Conservation (phyloP, 2,888 invertebrate species). For the Pedicia rivosa region DNA sequence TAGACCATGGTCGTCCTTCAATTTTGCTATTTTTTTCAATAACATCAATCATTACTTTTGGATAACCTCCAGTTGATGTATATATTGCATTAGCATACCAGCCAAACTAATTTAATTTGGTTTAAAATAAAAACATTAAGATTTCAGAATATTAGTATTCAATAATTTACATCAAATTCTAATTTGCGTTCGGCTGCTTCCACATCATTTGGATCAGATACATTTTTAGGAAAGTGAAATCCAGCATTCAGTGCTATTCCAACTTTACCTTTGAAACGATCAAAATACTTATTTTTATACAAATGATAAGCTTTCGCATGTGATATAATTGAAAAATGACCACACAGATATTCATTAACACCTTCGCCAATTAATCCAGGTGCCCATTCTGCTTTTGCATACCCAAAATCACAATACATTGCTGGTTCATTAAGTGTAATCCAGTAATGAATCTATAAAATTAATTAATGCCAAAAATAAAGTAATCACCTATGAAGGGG, state of each 20-base stretch:
- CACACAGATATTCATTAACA: slow-evolving; percentile 34
- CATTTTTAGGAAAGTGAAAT: slow-evolving; percentile 16
- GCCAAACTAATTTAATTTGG: no score
- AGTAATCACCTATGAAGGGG: no score
- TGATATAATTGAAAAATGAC: slow-evolving; percentile 33
- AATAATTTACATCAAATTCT: slow-evolving; percentile 1
- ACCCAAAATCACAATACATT: slow-evolving; percentile 30
- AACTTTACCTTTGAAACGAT: slow-evolving; percentile 17
- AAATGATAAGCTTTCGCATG: slow-evolving; percentile 35
- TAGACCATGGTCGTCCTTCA: slow-evolving; percentile 21
- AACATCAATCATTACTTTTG: slow-evolving; percentile 19
- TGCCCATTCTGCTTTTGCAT: slow-evolving; percentile 26
- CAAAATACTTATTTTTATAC: slow-evolving; percentile 21
- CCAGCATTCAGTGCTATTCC: slow-evolving; percentile 19
- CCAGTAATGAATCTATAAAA: slow-evolving; percentile 38
- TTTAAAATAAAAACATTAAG: no score
- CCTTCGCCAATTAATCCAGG: slow-evolving; percentile 26
- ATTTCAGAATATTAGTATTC: no score
- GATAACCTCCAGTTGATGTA: slow-evolving; percentile 21
- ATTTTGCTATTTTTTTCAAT: slow-evolving; percentile 19
- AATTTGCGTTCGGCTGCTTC: slow-evolving; percentile 4
- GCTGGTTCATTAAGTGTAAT: slow-evolving; percentile 42
- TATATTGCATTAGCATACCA: slow-evolving; percentile 24
- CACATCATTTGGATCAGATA: slow-evolving; percentile 10
- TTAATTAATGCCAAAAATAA: no score